Evolutionary conservation across 2,797 vertebrate species (phyloP).

Genomic region (Sandelia bainsii): DNA sequence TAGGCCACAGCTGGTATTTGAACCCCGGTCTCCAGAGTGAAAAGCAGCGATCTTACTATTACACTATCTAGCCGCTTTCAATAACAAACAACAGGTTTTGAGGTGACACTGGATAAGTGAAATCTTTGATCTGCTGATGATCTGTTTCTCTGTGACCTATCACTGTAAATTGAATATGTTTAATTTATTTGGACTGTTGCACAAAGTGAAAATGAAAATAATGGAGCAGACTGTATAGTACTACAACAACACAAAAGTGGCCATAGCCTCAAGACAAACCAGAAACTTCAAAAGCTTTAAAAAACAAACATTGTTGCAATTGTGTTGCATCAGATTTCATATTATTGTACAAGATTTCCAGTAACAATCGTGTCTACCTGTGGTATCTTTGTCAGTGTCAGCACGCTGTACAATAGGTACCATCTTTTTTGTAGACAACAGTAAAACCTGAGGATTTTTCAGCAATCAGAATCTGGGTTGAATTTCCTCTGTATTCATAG

Average conservation of each 20-base stretch:
- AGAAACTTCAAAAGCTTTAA: slow-evolving; percentile 21
- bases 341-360: slow-evolving; percentile 17
- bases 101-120: background rate
- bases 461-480: background rate
- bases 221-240: background rate
- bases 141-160: background rate
- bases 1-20: too few relatives aligned
- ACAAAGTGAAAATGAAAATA: background rate
- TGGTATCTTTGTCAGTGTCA: slow-evolving; percentile 23
- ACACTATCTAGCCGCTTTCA: too few relatives aligned
- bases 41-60: too few relatives aligned
- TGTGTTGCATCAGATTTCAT: slow-evolving; percentile 27
- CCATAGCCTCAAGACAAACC: background rate
- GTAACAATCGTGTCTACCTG: background rate
- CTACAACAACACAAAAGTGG: background rate
- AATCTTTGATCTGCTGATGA: background rate
- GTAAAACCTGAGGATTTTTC: slow-evolving; percentile 3
- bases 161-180: background rate
- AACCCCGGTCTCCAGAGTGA: too few relatives aligned
- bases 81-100: background rate
- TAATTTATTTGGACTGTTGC: background rate
- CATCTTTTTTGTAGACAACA: background rate
- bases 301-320: slow-evolving; percentile 21
- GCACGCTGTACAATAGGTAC: background rate
- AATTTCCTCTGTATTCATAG: background rate